A percentile compares a stretch with the other conserved stretches of the same genome.
Conservation (phyloP, 1,140 invertebrate species). For the Lerema accius region DNA sequence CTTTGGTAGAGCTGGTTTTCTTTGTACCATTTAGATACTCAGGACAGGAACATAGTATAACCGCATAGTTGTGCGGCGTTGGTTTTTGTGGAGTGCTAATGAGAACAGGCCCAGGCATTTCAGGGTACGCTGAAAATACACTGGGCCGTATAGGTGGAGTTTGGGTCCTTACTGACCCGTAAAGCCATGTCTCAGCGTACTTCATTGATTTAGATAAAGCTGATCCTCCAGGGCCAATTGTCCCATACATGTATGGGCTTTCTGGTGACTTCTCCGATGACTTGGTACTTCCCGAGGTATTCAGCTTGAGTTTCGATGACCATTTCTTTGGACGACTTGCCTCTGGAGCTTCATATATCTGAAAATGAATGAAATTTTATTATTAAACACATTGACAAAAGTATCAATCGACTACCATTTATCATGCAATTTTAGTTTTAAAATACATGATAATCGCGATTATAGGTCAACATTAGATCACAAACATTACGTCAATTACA, state of each 20-base stretch:
- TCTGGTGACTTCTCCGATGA: conserved; percentile 77
- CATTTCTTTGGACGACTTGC: conserved; percentile 73
- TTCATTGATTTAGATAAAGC: conserved; percentile 91
- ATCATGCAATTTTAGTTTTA: too few relatives aligned
- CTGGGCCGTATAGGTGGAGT: conserved; percentile 82
- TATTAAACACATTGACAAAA: conserved; percentile 8
- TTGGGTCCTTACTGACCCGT: conserved; percentile 87
- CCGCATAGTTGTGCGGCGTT: conserved; percentile 83
- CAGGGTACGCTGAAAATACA: conserved; percentile 80
- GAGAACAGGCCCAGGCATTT: conserved; percentile 83
- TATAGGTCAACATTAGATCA: not conserved
- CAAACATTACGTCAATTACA: conserved; percentile 6
- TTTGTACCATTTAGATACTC: conserved; percentile 90
- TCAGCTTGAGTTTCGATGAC: conserved; percentile 76
- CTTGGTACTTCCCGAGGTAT: conserved; percentile 71
- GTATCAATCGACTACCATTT: too few relatives aligned
- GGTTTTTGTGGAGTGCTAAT: conserved; percentile 80
- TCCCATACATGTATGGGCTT: conserved; percentile 75
- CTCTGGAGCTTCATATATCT: conserved; percentile 75
- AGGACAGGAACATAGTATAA: conserved; percentile 89
- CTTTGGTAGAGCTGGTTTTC: conserved; percentile 86
- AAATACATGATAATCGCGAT: too few relatives aligned
- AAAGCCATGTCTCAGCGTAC: conserved; percentile 92
- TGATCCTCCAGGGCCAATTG: conserved; percentile 81
- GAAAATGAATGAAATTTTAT: conserved; percentile 48